Evolutionary conservation across 2,888 invertebrate genomes (phyloP).

Genomic region (Nymphalis urticae): DNA sequence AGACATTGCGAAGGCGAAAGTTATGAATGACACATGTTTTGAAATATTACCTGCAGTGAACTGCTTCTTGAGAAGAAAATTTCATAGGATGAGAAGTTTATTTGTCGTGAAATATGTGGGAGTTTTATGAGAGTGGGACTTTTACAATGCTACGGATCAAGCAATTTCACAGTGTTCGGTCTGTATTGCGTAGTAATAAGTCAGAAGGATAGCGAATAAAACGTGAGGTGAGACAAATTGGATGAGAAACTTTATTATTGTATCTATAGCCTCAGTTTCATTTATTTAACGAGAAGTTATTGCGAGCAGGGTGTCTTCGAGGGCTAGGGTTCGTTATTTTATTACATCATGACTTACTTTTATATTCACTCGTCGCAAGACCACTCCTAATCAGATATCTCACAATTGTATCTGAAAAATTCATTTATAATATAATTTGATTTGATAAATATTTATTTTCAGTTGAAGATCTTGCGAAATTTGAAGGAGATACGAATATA

Average conservation of each 20-base stretch:
- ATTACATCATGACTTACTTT: conserved; percentile 1
- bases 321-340: conserved; percentile 11
- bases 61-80: conserved; percentile 73
- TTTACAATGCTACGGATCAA: conserved; percentile 76
- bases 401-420: not conserved
- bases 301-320: conserved; percentile 13
- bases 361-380: not conserved
- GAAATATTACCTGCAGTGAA: conserved; percentile 81
- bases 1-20: conserved; percentile 81
- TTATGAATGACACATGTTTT: conserved; percentile 83
- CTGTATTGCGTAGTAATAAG: conserved; percentile 63
- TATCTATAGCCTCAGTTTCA: conserved; percentile 36
- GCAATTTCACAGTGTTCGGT: conserved; percentile 68
- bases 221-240: conserved; percentile 75
- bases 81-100: conserved; percentile 80
- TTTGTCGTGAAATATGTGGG: conserved; percentile 81
- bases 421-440: not conserved
- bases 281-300: conserved; percentile 31
- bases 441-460: not conserved
- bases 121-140: conserved; percentile 75
- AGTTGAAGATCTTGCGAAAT: too few species aligned
- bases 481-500: too few species aligned
- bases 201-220: conserved; percentile 67
- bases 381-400: not conserved
- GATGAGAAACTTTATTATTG: conserved; percentile 70